Percentiles rank a stretch among this genome's conserved stretches.
These are phyloP conservation scores for Tamandua tetradactyla DNA, from an alignment of 2,797 vertebrate genomes.

Conservation along the genomic window DNA sequence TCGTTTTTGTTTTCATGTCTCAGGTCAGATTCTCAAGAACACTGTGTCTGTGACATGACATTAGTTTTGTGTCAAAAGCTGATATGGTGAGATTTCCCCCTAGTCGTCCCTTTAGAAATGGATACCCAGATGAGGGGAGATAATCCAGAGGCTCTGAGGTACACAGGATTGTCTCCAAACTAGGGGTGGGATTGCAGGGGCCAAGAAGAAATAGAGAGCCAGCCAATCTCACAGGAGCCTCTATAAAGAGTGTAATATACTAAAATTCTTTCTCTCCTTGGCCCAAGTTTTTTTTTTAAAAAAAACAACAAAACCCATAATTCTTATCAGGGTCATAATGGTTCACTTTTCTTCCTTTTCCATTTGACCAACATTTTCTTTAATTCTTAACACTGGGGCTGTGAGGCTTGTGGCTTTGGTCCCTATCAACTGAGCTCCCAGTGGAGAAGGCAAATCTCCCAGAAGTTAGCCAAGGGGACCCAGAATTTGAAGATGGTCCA, in stretches of 20 bases:
- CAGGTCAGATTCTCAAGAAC: background rate
- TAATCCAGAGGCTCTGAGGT: background rate
- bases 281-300: too few relatives aligned
- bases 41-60: background rate
- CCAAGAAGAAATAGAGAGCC: fast-evolving
- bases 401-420: background rate
- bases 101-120: background rate
- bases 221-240: background rate
- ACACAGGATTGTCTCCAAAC: background rate
- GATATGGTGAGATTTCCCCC: background rate
- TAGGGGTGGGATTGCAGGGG: background rate
- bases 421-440: conserved; percentile 16
- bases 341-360: too few relatives aligned
- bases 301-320: background rate
- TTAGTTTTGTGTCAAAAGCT: background rate
- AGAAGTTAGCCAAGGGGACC: too few relatives aligned
- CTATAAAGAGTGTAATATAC: background rate
- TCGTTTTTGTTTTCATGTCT: background rate
- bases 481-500: conserved; percentile 11
- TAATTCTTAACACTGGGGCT: background rate
- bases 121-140: too few relatives aligned
- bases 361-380: background rate
- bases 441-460: background rate
- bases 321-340: background rate
- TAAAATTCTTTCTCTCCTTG: background rate